Conservation (phyloP, 2,888 invertebrate species). For the Holacanthella duospinosa region DNA sequence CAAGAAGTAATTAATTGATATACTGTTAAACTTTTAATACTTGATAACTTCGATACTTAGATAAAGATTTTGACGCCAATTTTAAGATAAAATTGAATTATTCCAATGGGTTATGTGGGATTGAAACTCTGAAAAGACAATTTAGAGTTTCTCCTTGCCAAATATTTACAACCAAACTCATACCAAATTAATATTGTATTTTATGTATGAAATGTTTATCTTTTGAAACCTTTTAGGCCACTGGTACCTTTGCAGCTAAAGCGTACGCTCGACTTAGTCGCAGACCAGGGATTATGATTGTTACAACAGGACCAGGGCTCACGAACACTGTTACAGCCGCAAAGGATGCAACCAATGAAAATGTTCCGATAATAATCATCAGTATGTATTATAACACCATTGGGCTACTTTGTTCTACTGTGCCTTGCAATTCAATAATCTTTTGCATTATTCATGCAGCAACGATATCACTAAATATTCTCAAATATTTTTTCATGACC, state of each 20-base stretch:
- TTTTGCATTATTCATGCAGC: too few species aligned
- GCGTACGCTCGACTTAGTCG: conserved; percentile 52
- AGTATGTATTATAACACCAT: too few species aligned
- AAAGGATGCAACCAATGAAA: conserved; percentile 55
- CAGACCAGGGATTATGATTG: conserved; percentile 50
- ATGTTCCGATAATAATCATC: conserved; percentile 50
- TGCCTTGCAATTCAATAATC: too few species aligned
- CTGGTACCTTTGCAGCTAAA: conserved; percentile 53
- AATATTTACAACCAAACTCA: not conserved
- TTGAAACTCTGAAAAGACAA: too few species aligned
- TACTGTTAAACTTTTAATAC: not conserved
- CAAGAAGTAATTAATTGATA: conserved; percentile 45
- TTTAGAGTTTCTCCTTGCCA: conserved; percentile 5
- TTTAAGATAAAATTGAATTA: too few species aligned
- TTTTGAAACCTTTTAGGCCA: conserved; percentile 42
- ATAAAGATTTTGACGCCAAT: too few species aligned
- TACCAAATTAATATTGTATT: too few species aligned
- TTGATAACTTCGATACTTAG: not conserved
- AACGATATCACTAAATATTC: too few species aligned
- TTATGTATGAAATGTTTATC: too few species aligned
- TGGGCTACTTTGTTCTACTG: too few species aligned
- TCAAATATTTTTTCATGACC: too few species aligned
- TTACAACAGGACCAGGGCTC: conserved; percentile 51
- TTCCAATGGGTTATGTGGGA: too few species aligned
- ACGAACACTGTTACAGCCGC: conserved; percentile 54